Evolutionary conservation across 1,140 invertebrate genomes (phyloP).

Genomic region (Phymastichus coffea): DNA sequence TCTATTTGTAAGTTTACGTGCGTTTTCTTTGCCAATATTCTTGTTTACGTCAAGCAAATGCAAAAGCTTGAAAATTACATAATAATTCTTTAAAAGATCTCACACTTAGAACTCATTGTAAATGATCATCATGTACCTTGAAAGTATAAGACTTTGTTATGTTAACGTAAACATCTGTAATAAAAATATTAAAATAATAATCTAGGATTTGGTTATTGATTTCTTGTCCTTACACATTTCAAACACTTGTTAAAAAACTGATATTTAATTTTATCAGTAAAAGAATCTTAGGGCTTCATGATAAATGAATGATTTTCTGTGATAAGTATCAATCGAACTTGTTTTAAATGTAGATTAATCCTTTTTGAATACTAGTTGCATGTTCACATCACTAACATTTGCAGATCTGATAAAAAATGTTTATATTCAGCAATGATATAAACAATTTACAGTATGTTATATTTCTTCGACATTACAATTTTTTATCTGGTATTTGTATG

Average conservation of each 20-base stretch:
- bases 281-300: background rate
- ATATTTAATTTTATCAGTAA: background rate
- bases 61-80: constrained; percentile 47
- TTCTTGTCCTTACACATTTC: background rate
- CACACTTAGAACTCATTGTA: constrained; percentile 53
- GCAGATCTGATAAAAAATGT: background rate
- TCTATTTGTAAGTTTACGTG: too few species aligned
- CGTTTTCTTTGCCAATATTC: background rate
- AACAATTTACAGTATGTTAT: background rate
- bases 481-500: constrained; percentile 38
- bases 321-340: background rate
- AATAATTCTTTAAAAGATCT: constrained; percentile 40
- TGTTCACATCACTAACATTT: constrained; percentile 32
- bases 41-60: constrained; percentile 34
- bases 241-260: too few species aligned
- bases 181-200: constrained; percentile 47
- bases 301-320: background rate
- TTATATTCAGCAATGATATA: background rate
- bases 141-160: constrained; percentile 58
- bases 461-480: background rate
- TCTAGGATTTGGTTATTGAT: background rate
- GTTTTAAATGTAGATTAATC: constrained; percentile 35
- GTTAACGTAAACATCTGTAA: constrained; percentile 55
- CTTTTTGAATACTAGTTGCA: constrained; percentile 45
- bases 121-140: constrained; percentile 55